Evolutionary conservation across 2,797 vertebrate genomes (phyloP).

Genomic region (Anomalospiza imberbis): DNA sequence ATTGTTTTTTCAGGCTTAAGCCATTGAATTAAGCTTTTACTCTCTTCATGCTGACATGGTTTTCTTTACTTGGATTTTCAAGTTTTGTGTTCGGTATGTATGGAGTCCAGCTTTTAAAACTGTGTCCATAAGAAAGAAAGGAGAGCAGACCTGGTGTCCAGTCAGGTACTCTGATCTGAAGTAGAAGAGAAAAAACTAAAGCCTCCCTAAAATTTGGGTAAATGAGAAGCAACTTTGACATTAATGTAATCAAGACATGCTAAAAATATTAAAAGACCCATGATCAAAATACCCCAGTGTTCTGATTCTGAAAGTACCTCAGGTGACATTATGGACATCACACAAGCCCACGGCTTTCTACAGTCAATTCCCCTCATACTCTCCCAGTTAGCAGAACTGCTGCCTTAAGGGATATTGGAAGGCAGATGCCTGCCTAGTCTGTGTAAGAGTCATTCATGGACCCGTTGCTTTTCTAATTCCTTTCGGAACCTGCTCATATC

Average conservation of each 20-base stretch:
- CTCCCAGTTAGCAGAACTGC: background rate
- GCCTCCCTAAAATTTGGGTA: background rate
- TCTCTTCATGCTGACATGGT: constrained; percentile 4
- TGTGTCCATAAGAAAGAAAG: background rate
- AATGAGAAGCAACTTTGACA: background rate
- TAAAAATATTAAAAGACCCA: background rate
- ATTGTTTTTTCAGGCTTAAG: background rate
- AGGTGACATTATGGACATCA: background rate
- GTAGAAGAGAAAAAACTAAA: background rate
- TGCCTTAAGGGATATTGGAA: background rate
- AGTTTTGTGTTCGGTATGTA: background rate
- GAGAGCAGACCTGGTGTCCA: background rate
- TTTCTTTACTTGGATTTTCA: constrained; percentile 38
- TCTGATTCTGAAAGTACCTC: background rate
- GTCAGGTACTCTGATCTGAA: background rate
- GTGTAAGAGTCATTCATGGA: background rate
- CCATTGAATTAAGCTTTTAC: background rate
- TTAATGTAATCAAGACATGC: background rate
- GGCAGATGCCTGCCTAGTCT: background rate
- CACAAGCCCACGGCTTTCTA: background rate
- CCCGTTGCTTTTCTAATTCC: background rate
- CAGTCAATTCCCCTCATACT: background rate
- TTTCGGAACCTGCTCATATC: background rate
- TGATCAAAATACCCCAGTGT: too few species aligned
- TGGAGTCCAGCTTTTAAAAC: background rate